Conservation (phyloP, 2,113 vertebrate genomes). For the Urocynchramus pylzowi region DNA sequence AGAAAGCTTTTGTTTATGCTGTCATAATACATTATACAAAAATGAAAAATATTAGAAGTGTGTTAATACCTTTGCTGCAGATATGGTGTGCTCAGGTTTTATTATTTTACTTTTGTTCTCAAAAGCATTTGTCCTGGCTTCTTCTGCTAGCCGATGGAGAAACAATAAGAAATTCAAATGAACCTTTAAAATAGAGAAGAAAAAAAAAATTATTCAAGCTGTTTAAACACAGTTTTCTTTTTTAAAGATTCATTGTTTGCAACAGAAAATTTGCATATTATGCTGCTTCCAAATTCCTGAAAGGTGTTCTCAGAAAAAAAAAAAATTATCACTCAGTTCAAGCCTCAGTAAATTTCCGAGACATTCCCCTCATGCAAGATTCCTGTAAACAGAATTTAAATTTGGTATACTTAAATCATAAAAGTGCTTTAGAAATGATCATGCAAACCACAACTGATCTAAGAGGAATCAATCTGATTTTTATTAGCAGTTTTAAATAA, state of each 20-base stretch:
- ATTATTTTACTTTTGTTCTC: constrained; percentile 68
- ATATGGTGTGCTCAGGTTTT: constrained; percentile 67
- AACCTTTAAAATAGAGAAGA: constrained; percentile 63
- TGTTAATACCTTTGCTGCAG: constrained; percentile 76
- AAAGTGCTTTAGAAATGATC: neutral
- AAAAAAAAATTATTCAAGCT: neutral
- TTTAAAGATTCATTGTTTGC: neutral
- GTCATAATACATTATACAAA: neutral
- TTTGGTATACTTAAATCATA: neutral
- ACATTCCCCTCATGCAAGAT: neutral
- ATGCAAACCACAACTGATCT: neutral
- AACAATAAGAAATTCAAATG: constrained; percentile 77
- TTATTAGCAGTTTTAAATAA: neutral
- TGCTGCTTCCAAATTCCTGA: neutral
- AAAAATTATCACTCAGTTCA: neutral
- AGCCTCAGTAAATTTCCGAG: neutral
- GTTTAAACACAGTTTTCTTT: neutral
- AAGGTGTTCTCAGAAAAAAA: neutral
- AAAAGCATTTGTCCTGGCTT: constrained; percentile 73
- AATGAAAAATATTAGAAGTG: neutral
- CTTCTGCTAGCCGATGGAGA: constrained; percentile 74
- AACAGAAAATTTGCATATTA: neutral
- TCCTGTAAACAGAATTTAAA: neutral
- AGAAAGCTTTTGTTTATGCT: neutral
- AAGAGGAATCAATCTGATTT: neutral